A percentile compares a stretch with the other conserved stretches of the same genome.
Evolutionary conservation across 2,113 vertebrate genomes (phyloP).

Genomic region (Saguinus midas): DNA sequence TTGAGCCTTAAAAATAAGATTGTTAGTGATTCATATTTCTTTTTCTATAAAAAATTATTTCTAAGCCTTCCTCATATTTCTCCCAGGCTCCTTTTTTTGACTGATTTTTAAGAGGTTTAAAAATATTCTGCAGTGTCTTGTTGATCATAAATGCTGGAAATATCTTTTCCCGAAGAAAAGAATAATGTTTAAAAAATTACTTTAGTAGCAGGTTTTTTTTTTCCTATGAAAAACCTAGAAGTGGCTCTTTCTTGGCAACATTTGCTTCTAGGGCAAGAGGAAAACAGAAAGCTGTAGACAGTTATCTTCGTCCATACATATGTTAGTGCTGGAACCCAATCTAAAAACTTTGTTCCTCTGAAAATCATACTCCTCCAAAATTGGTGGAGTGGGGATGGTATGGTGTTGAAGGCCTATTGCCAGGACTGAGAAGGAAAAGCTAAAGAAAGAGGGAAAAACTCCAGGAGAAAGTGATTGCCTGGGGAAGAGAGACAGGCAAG

Average conservation of each 20-base stretch:
- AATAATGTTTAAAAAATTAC: neutral
- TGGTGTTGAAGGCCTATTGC: neutral
- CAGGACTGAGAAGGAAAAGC: neutral
- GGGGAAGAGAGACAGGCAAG: neutral
- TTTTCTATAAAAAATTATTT: neutral
- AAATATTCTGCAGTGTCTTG: neutral
- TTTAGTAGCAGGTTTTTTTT: neutral
- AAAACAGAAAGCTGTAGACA: neutral
- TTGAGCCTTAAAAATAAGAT: neutral
- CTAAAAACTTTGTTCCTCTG: neutral
- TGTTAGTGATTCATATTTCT: neutral
- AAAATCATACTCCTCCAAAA: neutral
- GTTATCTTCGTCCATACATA: neutral
- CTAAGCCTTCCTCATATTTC: neutral
- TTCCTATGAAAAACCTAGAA: neutral
- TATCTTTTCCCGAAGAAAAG: neutral
- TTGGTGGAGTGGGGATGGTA: neutral
- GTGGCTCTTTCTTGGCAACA: neutral
- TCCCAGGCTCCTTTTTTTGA: neutral
- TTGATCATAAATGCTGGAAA: neutral
- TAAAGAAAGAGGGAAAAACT: neutral
- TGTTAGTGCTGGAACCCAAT: neutral
- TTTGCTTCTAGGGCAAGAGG: neutral
- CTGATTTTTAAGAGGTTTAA: neutral
- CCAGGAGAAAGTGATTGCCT: neutral